Base-by-base conservation (phyloP, 2,113 vertebrate genomes). In the Phoxinus phoxinus region DNA sequence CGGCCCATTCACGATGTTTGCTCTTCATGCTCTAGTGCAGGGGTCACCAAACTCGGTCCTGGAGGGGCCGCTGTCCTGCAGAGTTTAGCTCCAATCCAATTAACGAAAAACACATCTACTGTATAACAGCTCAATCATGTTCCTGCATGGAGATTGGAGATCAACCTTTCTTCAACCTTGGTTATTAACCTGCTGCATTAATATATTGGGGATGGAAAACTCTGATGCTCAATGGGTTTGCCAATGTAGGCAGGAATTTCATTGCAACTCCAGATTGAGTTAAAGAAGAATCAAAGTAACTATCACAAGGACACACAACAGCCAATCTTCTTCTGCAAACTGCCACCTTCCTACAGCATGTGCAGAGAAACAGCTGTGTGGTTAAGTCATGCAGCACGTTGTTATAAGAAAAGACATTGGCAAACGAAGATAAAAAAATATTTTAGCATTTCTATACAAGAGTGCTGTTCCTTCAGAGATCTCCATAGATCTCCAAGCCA, bases 311-410 rank as follows among this genome's bases (percentile, higher is more conserved):
- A 59, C 30, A 37, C 44, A 59, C 25, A 75, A 51, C 27, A 48
- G 61, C 15, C 17, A 46, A 4, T 72, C 21, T 13, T 44, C 11
- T 15, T 78, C 21, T 13, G 32, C 32, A 72, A 32, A 37, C 71
- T 73, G 37, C 48, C 48, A 51, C 46, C 12, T n/a, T n/a, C n/a
- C n/a, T 12, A 48, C 48, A 51, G 48, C 48, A 51, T 51, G 48
- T 17, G 76, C n/a, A 79, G 53, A 79, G 76, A 59, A 59, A 78
- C 76, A 35, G 53, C 17, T 78, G 76, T 78, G 76, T 78, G 17
- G 19, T 56, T 35, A 59, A 37, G 19, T 79, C 76, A 59, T 58
- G 19, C 76, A 44, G 23, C 10, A 25, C 35, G 1, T 17, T 79
- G 53, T 35, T 5, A 13, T 79, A 32, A n/a, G 32, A 61, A 37